Conservation (phyloP, 2,888 invertebrate genomes). For the Osmoderma eremita region DNA sequence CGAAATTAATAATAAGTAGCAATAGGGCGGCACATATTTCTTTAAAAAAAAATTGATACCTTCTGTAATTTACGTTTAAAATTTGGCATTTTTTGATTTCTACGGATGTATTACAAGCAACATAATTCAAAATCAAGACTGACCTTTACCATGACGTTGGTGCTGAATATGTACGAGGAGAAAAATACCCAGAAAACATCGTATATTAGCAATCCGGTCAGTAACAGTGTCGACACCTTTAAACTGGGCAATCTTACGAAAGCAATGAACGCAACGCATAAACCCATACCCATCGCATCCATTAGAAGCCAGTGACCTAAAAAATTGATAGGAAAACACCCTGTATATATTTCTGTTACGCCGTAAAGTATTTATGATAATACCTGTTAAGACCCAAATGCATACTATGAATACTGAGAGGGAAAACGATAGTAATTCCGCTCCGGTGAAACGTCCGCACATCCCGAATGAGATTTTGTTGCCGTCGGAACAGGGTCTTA, state of each 20-base stretch:
- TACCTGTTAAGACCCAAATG: conserved; percentile 94
- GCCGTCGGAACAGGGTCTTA: conserved; percentile 84
- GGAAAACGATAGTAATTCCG: conserved; percentile 92
- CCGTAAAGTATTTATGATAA: conserved; percentile 14
- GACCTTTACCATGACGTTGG: conserved; percentile 96
- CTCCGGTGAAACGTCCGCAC: conserved; percentile 94
- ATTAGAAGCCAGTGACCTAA: conserved; percentile 93
- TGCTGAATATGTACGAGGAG: conserved; percentile 97
- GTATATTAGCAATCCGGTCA: conserved; percentile 93
- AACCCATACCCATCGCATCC: conserved; percentile 99
- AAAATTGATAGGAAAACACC: conserved; percentile 35
- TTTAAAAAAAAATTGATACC: too few relatives aligned
- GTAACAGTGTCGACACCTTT: conserved; percentile 92
- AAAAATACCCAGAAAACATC: conserved; percentile 99
- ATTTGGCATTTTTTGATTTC: too few relatives aligned
- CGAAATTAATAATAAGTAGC: too few relatives aligned
- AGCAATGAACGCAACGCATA: conserved; percentile 97
- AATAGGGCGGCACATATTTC: too few relatives aligned
- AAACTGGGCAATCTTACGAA: conserved; percentile 95
- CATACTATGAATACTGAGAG: conserved; percentile 93
- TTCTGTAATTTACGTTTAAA: too few relatives aligned
- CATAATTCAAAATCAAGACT: conserved; percentile 20
- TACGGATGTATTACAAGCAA: too few relatives aligned
- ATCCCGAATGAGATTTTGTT: conserved; percentile 89
- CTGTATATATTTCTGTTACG: not conserved